A percentile compares a stretch with the other conserved stretches of the same genome.
phyloP scores from a whole-genome alignment of 2,888 invertebrate genomes.

The Apotomis turbidana region DNA sequence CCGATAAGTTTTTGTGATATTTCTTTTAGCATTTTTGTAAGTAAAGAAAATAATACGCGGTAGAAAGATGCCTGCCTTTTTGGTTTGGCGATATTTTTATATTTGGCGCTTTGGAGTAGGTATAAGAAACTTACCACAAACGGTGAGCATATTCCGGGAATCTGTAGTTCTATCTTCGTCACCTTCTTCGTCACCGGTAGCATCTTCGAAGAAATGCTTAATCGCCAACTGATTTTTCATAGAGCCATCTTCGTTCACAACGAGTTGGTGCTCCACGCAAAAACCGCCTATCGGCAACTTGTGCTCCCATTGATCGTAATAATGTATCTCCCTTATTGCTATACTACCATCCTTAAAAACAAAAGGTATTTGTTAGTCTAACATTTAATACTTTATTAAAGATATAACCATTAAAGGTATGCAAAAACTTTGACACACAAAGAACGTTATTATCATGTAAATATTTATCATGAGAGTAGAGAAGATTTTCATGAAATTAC shows the following conservation, averaged over 20 bases:
- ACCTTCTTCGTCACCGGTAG: background rate
- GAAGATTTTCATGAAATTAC: too few relatives aligned
- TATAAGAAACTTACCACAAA: background rate
- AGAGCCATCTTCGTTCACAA: background rate
- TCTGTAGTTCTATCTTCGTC: background rate
- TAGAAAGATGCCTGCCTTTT: too few relatives aligned
- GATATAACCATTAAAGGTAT: too few relatives aligned
- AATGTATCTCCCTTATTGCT: background rate
- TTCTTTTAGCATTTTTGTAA: too few relatives aligned
- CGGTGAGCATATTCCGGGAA: background rate
- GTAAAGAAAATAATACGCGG: too few relatives aligned
- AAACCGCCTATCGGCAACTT: background rate
- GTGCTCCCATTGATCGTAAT: background rate
- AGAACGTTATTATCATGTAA: too few relatives aligned
- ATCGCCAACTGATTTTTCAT: background rate
- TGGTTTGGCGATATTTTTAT: too few relatives aligned
- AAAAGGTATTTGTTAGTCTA: background rate
- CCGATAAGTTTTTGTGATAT: too few relatives aligned
- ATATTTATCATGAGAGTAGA: too few relatives aligned
- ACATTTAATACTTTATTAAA: too few relatives aligned
- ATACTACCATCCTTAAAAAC: slow-evolving; percentile 8
- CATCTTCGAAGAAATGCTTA: background rate
- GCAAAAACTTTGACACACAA: too few relatives aligned
- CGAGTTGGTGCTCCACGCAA: slow-evolving; percentile 7
- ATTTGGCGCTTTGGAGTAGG: too few relatives aligned